These are phyloP conservation scores for Zaprionus nigranus DNA, from an alignment of 1,140 invertebrate species.

Conservation along the genomic window DNA sequence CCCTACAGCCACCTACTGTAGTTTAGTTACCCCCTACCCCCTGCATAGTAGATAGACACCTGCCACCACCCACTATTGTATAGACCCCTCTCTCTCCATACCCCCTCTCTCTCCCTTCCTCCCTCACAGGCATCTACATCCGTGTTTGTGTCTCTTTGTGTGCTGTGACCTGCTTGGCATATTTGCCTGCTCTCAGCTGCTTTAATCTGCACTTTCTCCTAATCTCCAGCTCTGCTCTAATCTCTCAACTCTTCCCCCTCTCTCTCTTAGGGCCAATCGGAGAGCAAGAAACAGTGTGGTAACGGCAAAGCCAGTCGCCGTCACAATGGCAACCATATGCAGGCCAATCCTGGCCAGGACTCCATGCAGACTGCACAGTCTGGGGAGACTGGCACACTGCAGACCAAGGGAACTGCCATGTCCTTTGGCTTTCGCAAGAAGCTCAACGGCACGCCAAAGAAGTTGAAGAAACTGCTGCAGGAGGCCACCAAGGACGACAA, in stretches of 20 bases:
- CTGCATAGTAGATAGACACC: no score
- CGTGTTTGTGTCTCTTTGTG: neutral
- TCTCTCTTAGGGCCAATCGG: slow-evolving; percentile 74
- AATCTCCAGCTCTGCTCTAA: slow-evolving; percentile 43
- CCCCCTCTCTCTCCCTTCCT: neutral
- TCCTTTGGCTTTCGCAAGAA: slow-evolving; percentile 85
- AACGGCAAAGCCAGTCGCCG: slow-evolving; percentile 61
- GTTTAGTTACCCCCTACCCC: neutral
- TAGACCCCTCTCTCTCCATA: neutral
- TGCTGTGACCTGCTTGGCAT: neutral
- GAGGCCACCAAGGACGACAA: slow-evolving; percentile 74
- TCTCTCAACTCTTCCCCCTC: neutral
- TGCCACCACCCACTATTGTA: no score
- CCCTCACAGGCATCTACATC: neutral
- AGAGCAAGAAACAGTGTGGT: slow-evolving; percentile 80
- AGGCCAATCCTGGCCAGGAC: slow-evolving; percentile 25
- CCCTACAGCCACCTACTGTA: neutral
- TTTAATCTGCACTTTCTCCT: neutral
- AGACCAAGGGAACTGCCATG: slow-evolving; percentile 85
- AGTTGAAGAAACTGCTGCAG: slow-evolving; percentile 81
- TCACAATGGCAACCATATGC: slow-evolving; percentile 55
- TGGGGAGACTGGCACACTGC: slow-evolving; percentile 44
- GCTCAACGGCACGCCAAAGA: slow-evolving; percentile 79
- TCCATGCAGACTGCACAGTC: neutral
- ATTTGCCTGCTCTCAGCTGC: neutral